Conservation (phyloP, 2,888 invertebrate species). For the Andrena haemorrhoa region DNA sequence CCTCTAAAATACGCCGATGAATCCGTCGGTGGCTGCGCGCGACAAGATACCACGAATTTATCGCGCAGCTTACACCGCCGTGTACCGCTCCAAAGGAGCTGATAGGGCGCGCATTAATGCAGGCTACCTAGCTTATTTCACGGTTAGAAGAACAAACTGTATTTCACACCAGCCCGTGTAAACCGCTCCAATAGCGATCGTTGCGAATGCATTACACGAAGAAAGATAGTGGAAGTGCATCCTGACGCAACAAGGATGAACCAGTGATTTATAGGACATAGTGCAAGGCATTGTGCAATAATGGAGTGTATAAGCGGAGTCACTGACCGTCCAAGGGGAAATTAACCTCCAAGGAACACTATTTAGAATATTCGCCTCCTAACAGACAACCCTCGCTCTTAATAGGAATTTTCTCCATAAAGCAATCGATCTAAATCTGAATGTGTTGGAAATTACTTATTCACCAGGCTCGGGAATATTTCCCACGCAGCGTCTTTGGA, state of each 20-base stretch:
- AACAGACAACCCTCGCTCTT: no score
- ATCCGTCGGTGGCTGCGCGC: conserved; percentile 39
- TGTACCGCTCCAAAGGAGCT: neutral
- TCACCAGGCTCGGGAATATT: neutral
- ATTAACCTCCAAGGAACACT: no score
- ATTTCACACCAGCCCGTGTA: neutral
- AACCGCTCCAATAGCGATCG: neutral
- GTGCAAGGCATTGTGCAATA: no score
- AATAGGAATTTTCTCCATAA: no score
- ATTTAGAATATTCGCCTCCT: no score
- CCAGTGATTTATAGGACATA: neutral
- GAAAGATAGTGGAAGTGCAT: neutral
- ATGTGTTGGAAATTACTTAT: no score
- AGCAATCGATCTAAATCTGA: neutral
- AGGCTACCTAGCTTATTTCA: neutral
- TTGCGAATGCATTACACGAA: neutral
- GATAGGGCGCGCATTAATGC: conserved; percentile 32
- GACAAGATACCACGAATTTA: conserved; percentile 60
- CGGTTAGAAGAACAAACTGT: neutral
- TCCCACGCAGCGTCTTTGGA: neutral
- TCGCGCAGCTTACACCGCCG: conserved; percentile 2
- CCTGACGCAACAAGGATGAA: neutral
- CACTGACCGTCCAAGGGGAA: no score
- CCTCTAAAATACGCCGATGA: conserved; percentile 67
- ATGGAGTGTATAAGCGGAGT: no score